Conservation (phyloP, 2,888 invertebrate species). For the Orchesellides sinensis region DNA sequence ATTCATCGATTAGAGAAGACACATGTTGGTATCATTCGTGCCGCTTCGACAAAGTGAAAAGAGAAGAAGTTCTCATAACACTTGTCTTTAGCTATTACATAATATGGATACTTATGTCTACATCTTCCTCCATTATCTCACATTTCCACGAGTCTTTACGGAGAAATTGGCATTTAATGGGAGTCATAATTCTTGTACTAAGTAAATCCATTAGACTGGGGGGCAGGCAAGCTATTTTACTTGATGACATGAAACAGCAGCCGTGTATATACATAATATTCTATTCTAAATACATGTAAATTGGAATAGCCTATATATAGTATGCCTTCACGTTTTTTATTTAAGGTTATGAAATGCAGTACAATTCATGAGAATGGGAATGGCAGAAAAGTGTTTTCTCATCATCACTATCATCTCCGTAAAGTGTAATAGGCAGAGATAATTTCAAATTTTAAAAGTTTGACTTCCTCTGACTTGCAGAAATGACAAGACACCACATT, state of each 20-base stretch:
- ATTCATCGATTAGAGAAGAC: not conserved
- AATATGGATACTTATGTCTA: conserved; percentile 40
- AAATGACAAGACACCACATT: not conserved
- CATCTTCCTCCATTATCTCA: conserved; percentile 50
- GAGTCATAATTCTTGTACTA: conserved; percentile 58
- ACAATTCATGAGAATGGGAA: conserved; percentile 15
- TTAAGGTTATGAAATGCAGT: too few relatives aligned
- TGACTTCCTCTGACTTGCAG: not conserved
- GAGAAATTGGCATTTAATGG: conserved; percentile 49
- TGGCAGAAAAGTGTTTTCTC: conserved; percentile 10
- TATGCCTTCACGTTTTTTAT: not conserved
- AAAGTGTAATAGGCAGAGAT: not conserved
- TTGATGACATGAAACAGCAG: conserved; percentile 62
- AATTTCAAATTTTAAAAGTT: not conserved
- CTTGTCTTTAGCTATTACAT: conserved; percentile 44
- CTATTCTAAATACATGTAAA: not conserved
- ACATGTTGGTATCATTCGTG: not conserved
- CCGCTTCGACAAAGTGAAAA: too few relatives aligned
- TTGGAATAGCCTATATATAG: not conserved
- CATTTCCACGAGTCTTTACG: conserved; percentile 48
- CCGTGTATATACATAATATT: conserved; percentile 16
- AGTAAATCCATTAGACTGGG: conserved; percentile 45
- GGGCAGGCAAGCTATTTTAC: conserved; percentile 24
- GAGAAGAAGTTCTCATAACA: conserved; percentile 5
- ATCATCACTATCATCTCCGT: conserved; percentile 11